A percentile compares a stretch with the other conserved stretches of the same genome.
Evolutionary conservation across 53 echinoderm and acorn worm species (phyloP).

Genomic region (Henricia sp.): DNA sequence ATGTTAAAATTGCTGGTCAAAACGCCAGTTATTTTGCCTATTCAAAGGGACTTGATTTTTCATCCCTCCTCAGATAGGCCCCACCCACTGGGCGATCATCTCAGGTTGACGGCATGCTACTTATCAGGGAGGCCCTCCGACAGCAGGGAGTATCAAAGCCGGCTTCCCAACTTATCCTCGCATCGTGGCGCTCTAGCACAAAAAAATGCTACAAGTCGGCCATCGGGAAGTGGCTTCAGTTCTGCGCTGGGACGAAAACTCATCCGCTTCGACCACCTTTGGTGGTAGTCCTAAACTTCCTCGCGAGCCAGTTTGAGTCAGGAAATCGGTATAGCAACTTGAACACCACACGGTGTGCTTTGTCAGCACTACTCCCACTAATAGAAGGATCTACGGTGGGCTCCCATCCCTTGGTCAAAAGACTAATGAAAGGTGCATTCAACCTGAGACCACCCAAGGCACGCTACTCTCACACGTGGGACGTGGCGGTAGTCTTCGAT

Average conservation of each 20-base stretch:
- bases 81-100: neutral
- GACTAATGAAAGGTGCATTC: conserved; percentile 30
- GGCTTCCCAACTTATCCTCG: no score
- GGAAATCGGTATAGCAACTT: neutral
- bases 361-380: neutral
- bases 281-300: neutral
- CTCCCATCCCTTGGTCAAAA: neutral
- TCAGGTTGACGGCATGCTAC: neutral
- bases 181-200: neutral
- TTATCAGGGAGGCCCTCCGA: neutral
- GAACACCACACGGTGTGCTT: neutral
- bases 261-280: neutral
- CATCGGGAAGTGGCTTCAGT: neutral
- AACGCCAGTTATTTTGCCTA: neutral
- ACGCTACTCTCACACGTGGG: conserved; percentile 15
- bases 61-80: neutral
- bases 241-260: conserved; percentile 15
- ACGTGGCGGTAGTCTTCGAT: conserved; percentile 12
- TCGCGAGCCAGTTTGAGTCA: neutral
- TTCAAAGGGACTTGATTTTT: neutral
- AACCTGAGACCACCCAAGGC: conserved; percentile 1
- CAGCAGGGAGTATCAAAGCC: no score
- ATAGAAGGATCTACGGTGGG: conserved; percentile 9
- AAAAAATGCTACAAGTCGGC: neutral
- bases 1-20: no score